Evolutionary conservation across 1,140 invertebrate species (phyloP).

Genomic region (Micrasema longulum): DNA sequence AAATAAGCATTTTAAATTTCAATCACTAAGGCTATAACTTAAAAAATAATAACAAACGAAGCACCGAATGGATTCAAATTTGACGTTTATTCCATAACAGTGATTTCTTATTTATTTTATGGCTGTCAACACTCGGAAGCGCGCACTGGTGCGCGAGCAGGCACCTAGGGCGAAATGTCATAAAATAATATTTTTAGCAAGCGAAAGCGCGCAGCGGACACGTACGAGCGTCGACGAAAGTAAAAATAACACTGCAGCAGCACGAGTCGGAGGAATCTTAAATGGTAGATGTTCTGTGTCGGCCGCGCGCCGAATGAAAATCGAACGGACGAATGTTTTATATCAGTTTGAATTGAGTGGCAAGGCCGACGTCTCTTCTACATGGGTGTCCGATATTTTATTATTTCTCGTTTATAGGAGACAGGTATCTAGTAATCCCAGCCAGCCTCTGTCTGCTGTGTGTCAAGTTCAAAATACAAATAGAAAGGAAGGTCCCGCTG

Average conservation of each 20-base stretch:
- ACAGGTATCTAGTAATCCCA: no score
- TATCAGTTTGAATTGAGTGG: background rate
- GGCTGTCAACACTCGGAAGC: no score
- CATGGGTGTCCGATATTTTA: no score
- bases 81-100: no score
- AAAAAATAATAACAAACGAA: constrained; percentile 2
- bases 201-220: background rate
- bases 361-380: no score
- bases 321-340: background rate
- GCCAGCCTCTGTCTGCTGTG: no score
- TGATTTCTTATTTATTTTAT: no score
- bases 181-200: background rate
- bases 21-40: constrained; percentile 14
- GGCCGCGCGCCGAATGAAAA: constrained; percentile 13
- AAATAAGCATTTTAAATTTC: constrained; percentile 5
- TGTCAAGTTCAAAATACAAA: constrained; percentile 40
- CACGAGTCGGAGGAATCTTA: constrained; percentile 2
- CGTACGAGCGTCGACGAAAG: constrained; percentile 17
- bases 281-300: background rate
- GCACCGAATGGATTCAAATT: background rate
- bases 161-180: background rate
- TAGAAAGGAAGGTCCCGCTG: constrained; percentile 35
- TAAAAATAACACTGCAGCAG: constrained; percentile 33
- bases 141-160: no score
- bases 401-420: no score